A percentile compares a stretch with the other conserved stretches of the same genome.
These are phyloP conservation scores for Picus viridis DNA, from an alignment of 2,797 vertebrate species.

Conservation along the genomic window DNA sequence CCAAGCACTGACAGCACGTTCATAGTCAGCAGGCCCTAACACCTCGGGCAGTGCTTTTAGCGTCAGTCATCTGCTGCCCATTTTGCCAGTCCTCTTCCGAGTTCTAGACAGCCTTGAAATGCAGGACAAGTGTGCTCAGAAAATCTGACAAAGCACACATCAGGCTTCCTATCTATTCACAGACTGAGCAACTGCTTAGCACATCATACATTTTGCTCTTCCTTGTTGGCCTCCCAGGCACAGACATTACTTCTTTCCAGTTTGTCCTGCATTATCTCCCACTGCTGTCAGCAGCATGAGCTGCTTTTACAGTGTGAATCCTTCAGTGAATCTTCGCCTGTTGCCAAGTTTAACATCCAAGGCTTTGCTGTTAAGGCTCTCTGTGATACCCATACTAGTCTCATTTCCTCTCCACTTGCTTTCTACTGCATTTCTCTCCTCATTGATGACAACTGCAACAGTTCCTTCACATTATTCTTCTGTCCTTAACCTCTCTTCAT, in stretches of 20 bases:
- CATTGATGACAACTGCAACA: not conserved
- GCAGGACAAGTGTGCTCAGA: not conserved
- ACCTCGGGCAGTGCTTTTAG: constrained; percentile 26
- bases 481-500: not conserved
- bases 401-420: not conserved
- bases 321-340: not conserved
- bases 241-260: not conserved
- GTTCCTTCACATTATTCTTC: not conserved
- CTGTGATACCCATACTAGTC: not conserved
- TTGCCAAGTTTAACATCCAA: not conserved
- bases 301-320: not conserved
- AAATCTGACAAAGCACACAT: not conserved
- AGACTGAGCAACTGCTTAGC: not conserved
- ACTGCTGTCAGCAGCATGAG: not conserved
- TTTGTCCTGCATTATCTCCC: not conserved
- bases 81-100: not conserved
- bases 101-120: constrained; percentile 1
- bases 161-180: not conserved
- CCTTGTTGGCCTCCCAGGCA: not conserved
- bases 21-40: not conserved
- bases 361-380: not conserved
- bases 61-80: not conserved
- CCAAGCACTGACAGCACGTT: not conserved
- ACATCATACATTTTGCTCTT: not conserved
- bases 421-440: not conserved